Conservation (phyloP, 2,113 vertebrate species). For the Riparia riparia region DNA sequence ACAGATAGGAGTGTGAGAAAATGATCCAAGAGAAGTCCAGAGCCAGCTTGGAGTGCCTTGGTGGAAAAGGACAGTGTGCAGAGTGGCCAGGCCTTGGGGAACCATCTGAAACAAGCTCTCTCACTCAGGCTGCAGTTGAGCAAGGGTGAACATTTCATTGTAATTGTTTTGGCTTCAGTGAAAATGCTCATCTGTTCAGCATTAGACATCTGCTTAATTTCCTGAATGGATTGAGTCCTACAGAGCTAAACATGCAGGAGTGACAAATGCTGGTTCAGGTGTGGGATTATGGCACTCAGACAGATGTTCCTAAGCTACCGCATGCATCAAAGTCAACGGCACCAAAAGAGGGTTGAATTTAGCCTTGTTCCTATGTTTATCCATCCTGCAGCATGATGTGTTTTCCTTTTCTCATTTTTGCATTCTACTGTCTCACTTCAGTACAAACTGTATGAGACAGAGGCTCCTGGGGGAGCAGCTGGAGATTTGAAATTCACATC, state of each 20-base stretch:
- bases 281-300: background rate
- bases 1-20: background rate
- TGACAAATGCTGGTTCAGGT: slow-evolving; percentile 15
- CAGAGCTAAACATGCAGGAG: background rate
- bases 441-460: slow-evolving; percentile 47
- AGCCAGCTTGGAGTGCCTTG: background rate
- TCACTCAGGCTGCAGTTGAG: background rate
- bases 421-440: slow-evolving; percentile 45
- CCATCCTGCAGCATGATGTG: background rate
- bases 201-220: slow-evolving; percentile 13
- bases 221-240: slow-evolving; percentile 6
- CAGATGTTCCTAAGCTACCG: background rate
- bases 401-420: slow-evolving; percentile 19
- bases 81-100: background rate
- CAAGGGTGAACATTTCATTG: background rate
- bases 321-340: background rate
- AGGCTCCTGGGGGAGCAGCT: slow-evolving; percentile 42
- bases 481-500: slow-evolving; percentile 76
- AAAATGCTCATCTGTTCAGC: slow-evolving; percentile 1
- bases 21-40: background rate
- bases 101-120: background rate
- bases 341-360: background rate
- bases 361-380: background rate
- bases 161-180: slow-evolving; percentile 17
- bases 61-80: background rate